Evolutionary conservation across 2,797 vertebrate species (phyloP), one percentile per base, ranked within the genome.

Genomic region (Melanotaenia parkinsoni): DNA sequence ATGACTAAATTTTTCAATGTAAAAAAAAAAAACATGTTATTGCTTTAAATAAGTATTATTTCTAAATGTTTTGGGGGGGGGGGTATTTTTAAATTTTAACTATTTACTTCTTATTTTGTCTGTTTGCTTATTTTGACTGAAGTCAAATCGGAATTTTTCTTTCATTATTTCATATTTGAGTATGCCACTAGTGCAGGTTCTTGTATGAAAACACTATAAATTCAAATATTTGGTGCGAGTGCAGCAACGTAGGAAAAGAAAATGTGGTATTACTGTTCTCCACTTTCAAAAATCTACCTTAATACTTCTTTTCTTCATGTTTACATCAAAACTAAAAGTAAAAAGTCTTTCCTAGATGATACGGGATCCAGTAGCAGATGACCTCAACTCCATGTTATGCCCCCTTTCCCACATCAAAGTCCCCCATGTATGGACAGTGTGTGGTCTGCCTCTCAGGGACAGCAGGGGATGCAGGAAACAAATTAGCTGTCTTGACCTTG

Each of bases 401-500:
- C 64, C 78, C 88, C 86, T 33, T 59, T 58, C 86, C 88, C 88
- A 90, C 91, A 93, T 93, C 88, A 93, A 93, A 93, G 87, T 77
- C 84, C 88, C 88, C 83, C 84, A 85, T 82, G 87, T 89, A 82
- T 63, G 91, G 90, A 76, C 88, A 91, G 92, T 94, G 93, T 95
- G 94, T 94, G 94, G 94, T 93, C 92, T 77, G 85, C 85, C 91
- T 91, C 90, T 90, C 73, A 83, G 90, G 87, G 89, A 91, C 87
- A 51, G 81, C 88, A 87, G 90, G 89, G 91, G 90, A 92, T 73
- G 75, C 91, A 92, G 93, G 93, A 93, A 93, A 94, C 93, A 94
- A 94, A 95, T 95, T 93, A 92, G 93, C 93, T 94, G 93, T 94
- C 92, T 94, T 95, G 93, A 95, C 94, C 94, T 94, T 93, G 93